Conservation (phyloP, 2,888 invertebrate species). For the Drosophila melanocephala region DNA sequence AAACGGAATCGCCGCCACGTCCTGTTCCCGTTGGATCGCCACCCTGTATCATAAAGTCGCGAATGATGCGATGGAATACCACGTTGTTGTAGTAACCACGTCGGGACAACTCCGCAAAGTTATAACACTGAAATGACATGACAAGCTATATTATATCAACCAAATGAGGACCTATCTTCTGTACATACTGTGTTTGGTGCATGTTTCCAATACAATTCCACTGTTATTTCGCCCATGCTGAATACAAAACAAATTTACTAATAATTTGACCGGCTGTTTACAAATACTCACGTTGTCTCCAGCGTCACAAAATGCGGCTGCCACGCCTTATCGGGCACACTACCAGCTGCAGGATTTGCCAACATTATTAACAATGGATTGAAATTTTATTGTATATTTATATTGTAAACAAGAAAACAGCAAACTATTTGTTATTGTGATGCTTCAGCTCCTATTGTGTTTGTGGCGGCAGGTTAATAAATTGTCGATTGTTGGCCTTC, state of each 20-base stretch:
- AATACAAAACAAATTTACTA: slow-evolving; percentile 4
- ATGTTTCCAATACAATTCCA: slow-evolving; percentile 99
- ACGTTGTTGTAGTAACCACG: slow-evolving; percentile 98
- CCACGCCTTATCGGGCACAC: slow-evolving; percentile 95
- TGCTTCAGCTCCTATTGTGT: background rate
- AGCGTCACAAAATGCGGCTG: slow-evolving; percentile 93
- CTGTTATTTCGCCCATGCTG: slow-evolving; percentile 96
- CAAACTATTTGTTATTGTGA: background rate
- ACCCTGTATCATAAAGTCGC: slow-evolving; percentile 97
- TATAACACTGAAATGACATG: slow-evolving; percentile 88
- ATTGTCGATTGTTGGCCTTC: slow-evolving; percentile 1
- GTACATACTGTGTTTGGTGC: slow-evolving; percentile 92
- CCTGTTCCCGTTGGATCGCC: slow-evolving; percentile 99
- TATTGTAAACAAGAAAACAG: background rate
- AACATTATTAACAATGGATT: slow-evolving; percentile 40
- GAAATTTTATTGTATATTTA: background rate
- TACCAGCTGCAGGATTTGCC: slow-evolving; percentile 53
- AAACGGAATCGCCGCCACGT: slow-evolving; percentile 98
- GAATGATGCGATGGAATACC: slow-evolving; percentile 97
- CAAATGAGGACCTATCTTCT: background rate
- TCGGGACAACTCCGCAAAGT: slow-evolving; percentile 97
- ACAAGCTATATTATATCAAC: background rate
- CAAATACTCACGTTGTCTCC: slow-evolving; percentile 92
- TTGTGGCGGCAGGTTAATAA: slow-evolving; percentile 26
- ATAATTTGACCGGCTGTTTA: background rate